These are phyloP conservation scores for Opisthocomus hoazin DNA, from an alignment of 2,113 vertebrate genomes.

Conservation along the genomic window DNA sequence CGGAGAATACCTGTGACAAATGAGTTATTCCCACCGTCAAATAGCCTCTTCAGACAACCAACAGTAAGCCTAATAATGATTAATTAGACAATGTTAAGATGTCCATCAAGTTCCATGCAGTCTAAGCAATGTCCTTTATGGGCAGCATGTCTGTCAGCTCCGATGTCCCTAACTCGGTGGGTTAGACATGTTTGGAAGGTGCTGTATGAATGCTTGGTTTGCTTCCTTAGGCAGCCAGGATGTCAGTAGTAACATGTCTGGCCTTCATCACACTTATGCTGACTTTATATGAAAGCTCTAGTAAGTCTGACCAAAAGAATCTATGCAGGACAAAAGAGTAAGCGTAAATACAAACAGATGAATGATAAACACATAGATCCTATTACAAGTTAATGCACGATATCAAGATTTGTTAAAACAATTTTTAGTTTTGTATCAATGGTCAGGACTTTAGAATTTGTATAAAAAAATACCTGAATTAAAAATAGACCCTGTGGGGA, in stretches of 20 bases:
- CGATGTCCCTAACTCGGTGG: accelerated
- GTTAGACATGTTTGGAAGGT: background rate
- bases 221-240: background rate
- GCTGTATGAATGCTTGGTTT: background rate
- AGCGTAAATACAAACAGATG: background rate
- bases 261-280: background rate
- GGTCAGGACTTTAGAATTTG: background rate
- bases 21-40: background rate
- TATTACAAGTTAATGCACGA: background rate
- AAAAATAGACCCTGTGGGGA: background rate
- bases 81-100: background rate
- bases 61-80: background rate
- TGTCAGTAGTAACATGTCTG: background rate
- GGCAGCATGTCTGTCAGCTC: background rate
- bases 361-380: background rate
- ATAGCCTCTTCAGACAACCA: background rate
- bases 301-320: background rate
- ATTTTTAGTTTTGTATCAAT: background rate
- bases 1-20: conserved; percentile 20
- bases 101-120: background rate
- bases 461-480: background rate
- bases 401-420: background rate
- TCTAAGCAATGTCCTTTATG: background rate
- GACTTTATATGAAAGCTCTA: background rate
- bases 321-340: background rate